Conservation (phyloP, 2,797 vertebrate species). For the Phrynocephalus vlangalii region DNA sequence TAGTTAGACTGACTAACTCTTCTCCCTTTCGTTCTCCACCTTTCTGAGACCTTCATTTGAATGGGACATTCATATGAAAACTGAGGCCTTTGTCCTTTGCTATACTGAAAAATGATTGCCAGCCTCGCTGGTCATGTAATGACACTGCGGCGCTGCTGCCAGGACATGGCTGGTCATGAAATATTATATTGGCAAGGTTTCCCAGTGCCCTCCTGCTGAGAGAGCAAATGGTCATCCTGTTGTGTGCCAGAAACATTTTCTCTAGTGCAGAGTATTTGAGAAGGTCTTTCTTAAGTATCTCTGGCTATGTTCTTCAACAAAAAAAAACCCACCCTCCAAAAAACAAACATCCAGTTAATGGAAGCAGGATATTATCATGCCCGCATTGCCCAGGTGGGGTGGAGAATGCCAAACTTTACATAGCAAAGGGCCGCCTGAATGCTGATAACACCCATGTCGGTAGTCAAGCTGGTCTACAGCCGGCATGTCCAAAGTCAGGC, state of each 20-base stretch:
- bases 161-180: no score
- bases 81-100: not conserved
- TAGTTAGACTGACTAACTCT: no score
- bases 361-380: no score
- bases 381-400: no score
- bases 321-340: not conserved
- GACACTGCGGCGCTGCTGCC: not conserved
- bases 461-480: no score
- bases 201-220: not conserved
- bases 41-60: not conserved
- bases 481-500: no score
- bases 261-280: not conserved
- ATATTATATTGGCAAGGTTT: not conserved
- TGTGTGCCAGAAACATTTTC: not conserved
- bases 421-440: no score
- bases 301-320: no score
- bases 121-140: not conserved
- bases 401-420: no score
- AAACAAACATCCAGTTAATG: no score
- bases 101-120: not conserved
- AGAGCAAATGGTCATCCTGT: not conserved
- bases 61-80: no score
- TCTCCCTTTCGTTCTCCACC: not conserved
- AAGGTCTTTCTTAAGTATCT: slow-evolving; percentile 4
- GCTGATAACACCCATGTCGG: no score